Conservation (phyloP, 2,797 vertebrate species). For the Euphonia xanthogaster region DNA sequence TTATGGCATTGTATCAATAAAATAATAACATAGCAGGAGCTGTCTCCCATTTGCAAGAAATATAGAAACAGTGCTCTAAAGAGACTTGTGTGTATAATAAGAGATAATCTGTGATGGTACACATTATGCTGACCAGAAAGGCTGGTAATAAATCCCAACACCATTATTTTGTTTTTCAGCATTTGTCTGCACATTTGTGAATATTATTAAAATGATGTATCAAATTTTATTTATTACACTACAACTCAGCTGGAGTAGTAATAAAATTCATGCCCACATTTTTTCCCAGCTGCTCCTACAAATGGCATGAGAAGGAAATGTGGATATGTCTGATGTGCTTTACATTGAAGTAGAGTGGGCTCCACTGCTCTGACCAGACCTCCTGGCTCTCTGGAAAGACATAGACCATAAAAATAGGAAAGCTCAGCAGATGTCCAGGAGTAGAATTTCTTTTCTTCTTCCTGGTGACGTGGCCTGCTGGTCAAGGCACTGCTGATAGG, state of each 20-base stretch:
- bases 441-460: not conserved
- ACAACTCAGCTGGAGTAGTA: not conserved
- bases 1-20: not conserved
- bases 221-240: not conserved
- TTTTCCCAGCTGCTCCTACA: not conserved
- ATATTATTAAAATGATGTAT: not conserved
- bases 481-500: not conserved
- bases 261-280: not conserved
- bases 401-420: not conserved
- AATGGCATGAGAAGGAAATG: not conserved
- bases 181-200: not conserved
- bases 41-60: conserved; percentile 1
- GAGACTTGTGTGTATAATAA: not conserved
- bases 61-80: not conserved
- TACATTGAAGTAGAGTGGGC: not conserved
- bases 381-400: not conserved
- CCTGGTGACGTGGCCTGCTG: not conserved
- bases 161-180: not conserved
- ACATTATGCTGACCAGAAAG: not conserved
- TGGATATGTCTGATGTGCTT: not conserved
- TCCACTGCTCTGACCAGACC: not conserved
- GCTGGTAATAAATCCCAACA: not conserved
- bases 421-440: not conserved
- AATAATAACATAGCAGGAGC: not conserved
- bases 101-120: not conserved